Evolutionary conservation across 2,888 invertebrate species (phyloP), one percentile per base, ranked within the genome.

Genomic region (Lithophane leautieri): DNA sequence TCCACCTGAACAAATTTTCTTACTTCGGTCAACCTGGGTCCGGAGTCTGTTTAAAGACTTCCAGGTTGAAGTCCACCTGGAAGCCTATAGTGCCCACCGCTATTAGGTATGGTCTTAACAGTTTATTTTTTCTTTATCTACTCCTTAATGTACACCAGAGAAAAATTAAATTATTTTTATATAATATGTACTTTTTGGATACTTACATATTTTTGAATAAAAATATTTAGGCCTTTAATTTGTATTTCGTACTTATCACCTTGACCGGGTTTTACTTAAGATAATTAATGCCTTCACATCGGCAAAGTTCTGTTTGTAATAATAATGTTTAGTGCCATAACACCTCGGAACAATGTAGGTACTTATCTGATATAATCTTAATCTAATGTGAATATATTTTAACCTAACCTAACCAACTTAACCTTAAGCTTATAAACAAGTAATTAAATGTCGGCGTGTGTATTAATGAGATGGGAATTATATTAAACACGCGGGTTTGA

Each of bases 91-190:
- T 34, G 3, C 34, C n/a, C 9, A 67, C 6, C 1, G 6, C n/a
- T 22, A 11, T 25, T 4, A 25, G 25, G 58, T 12, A 47, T 58
- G 25, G 22, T 52, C 0, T 58, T 28, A 1, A 28, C 19, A 8
- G 2, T 14, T 28, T 50, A 7, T 47, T 2, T 40, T 42, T 50
- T 61, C 0, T n/a, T 40, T 40, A 12, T 6, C 19, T 67, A 52
- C 19, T 67, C n/a, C 34, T n/a, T 40, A 40, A 40, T 40, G 40
- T 70, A 63, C 34, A 73, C 74, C 74, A 73, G 73, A 56, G 28
- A 42, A 52, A n/a, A n/a, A 11, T 44, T 40, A 19, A 16, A n/a
- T 34, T 44, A 44, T 61, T 70, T 70, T 62, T 40, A 58, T n/a
- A 34, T 28, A 60, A 40, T 42, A 16, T 40, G 1, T 8, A 19